Percentiles rank a stretch among this genome's conserved stretches.
Conservation (phyloP, 1,140 invertebrate species). For the Drosophila dunni region DNA sequence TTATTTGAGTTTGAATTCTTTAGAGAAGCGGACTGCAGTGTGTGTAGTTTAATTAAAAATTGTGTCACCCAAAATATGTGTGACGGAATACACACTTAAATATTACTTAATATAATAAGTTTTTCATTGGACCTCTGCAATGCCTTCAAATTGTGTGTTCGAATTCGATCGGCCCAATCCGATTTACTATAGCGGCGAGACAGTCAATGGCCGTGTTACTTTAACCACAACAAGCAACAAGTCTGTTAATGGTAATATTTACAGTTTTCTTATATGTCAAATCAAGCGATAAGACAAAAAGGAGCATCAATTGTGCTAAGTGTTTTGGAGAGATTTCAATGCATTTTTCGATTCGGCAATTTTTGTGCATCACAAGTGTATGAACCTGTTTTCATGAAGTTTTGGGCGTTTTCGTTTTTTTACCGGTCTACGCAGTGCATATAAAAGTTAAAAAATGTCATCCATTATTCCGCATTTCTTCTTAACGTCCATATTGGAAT, state of each 20-base stretch:
- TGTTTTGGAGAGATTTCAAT: too few species aligned
- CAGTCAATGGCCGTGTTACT: slow-evolving; percentile 62
- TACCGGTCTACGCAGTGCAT: too few species aligned
- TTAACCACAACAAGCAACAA: slow-evolving; percentile 58
- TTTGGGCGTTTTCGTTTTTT: too few species aligned
- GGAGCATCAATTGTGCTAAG: too few species aligned
- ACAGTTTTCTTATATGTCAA: not conserved
- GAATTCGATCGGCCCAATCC: slow-evolving; percentile 65
- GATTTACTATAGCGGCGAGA: slow-evolving; percentile 73
- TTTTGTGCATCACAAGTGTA: too few species aligned
- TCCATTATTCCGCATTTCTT: too few species aligned
- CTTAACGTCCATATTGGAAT: too few species aligned
- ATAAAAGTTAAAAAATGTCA: too few species aligned
- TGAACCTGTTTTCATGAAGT: too few species aligned
- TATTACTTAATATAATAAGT: not conserved
- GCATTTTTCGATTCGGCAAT: too few species aligned
- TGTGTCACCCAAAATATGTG: slow-evolving; percentile 7
- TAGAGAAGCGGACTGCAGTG: not conserved
- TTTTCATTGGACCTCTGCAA: slow-evolving; percentile 20
- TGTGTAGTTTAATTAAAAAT: slow-evolving; percentile 2
- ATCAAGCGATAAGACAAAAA: too few species aligned
- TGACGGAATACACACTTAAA: not conserved
- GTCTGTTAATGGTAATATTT: slow-evolving; percentile 60
- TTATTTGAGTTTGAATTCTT: slow-evolving; percentile 23
- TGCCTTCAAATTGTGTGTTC: slow-evolving; percentile 63